A percentile compares a stretch with the other conserved stretches of the same genome.
phyloP scores from a whole-genome alignment of 2,888 invertebrate genomes.

The Nemoura dubitans region DNA sequence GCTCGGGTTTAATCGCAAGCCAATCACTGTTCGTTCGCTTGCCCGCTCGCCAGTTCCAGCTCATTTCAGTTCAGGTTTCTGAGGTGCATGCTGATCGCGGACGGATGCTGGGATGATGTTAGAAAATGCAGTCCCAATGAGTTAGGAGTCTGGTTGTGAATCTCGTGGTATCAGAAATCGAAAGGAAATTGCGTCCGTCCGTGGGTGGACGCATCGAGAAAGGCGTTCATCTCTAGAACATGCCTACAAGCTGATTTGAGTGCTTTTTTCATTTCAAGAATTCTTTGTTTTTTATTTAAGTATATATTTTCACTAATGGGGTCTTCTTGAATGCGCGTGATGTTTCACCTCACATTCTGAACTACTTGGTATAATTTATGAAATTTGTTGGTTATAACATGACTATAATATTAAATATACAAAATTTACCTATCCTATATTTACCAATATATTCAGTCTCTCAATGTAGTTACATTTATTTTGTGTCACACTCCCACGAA shows the following conservation, averaged over 20 bases:
- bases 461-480: background rate
- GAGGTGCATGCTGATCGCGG: background rate
- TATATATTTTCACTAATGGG: background rate
- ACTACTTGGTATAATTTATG: background rate
- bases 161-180: background rate
- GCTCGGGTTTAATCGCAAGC: constrained; percentile 16
- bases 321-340: background rate
- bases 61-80: constrained; percentile 7
- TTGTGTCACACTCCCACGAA: background rate
- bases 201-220: background rate
- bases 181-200: background rate
- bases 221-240: background rate
- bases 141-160: background rate
- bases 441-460: background rate
- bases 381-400: background rate
- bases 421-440: too few species aligned
- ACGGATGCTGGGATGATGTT: background rate
- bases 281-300: too few species aligned
- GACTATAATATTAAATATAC: too few species aligned
- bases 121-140: background rate
- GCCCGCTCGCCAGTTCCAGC: background rate
- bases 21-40: background rate
- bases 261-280: background rate
- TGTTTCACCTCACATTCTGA: background rate
- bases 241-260: background rate